Evolutionary conservation across 2,113 vertebrate species (phyloP), one percentile per base, ranked within the genome.

Genomic region (Cathartes aura): DNA sequence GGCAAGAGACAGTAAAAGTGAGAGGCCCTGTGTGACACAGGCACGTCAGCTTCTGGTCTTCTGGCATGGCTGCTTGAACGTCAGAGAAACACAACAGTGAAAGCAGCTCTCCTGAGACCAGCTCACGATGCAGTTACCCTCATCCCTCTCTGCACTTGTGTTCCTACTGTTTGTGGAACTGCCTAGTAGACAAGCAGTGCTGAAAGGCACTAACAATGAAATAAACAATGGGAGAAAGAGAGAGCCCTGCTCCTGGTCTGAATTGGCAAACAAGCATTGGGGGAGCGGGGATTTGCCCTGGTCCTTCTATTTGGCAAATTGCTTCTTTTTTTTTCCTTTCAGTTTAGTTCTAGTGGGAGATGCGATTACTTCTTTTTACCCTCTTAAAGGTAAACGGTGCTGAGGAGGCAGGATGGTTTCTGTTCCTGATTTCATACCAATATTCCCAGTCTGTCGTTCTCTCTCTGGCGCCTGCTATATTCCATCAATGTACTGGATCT

Each of bases 21-120:
- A 40, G 23, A 67, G 29, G 81, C 21, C 40, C 7, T 42, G 32
- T 76, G 84, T 3, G 14, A 45, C 21, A 13, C 38, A n/a, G 43
- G 53, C 45, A 42, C 0, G 0, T 24, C n/a, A 22, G 62, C 42
- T 55, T 32, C 82, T 79, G 94, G 29, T 58, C 64, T 70, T 63
- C 40, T 79, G 22, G 56, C 12, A 11, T 1, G 2, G 53, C 63
- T 81, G 75, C 32, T 22, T 36, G 15, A 43, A 27, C 0, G 0
- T 2, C 0, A 0, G 73, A 38, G 73, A 75, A 59, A 21, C 5
- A 8, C 0, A 0, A 29, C 21, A 26, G 36, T 24, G 64, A 36
- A 36, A 52, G 79, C 18, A 88, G 43, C 13, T 59, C 62, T 76
- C 43, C 60, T 20, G 52, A 67, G 67, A 62, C 12, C 86, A 71